Evolutionary conservation across 2,113 vertebrate genomes (phyloP), one percentile per base, ranked within the genome.

Genomic region (zebrafish (Danio rerio)): DNA sequence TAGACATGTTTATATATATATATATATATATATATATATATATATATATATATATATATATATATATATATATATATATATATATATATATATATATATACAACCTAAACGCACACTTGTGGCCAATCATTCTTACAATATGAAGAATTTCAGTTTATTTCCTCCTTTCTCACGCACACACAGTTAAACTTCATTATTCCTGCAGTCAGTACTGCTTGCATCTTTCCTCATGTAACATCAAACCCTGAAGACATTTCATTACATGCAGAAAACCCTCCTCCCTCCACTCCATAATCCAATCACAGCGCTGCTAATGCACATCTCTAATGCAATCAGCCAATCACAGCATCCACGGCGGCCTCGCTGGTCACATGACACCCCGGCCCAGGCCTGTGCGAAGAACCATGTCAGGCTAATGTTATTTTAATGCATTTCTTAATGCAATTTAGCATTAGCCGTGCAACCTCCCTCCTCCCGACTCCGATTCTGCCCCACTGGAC

Each of bases 191-290:
- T 89, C 95, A 97, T 97, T 96, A 96, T 88, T 92, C 87, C 89
- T 89, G 93, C 93, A 96, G 93, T 90, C 71, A 61, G 88, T 75
- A 78, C n/a, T 58, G 81, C 61, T 81, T 75, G 74, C 84, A 69
- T 62, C 89, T 91, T 86, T 93, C 91, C 93, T 94, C 92, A 92
- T 92, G 92, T 91, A 96, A 96, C 80, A 92, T 62, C 62, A 86
- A 91, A 95, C 95, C 94, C 93, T 94, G 93, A 93, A 92, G 93
- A 96, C 94, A 94, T 94, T 97, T 96, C 93, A 96, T 97, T 96
- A 96, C 16, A 78, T 83, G 86, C 88, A 86, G 83, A 94, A 43
- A 88, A 86, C 87, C 91, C 63, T 78, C 68, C 82, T 81, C 81
- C 84, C 71, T 81, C 80, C 21, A 92, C 88, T 92, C 91, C 90